Evolutionary conservation across 2,797 vertebrate species (phyloP).

Genomic region (Tadarida brasiliensis): DNA sequence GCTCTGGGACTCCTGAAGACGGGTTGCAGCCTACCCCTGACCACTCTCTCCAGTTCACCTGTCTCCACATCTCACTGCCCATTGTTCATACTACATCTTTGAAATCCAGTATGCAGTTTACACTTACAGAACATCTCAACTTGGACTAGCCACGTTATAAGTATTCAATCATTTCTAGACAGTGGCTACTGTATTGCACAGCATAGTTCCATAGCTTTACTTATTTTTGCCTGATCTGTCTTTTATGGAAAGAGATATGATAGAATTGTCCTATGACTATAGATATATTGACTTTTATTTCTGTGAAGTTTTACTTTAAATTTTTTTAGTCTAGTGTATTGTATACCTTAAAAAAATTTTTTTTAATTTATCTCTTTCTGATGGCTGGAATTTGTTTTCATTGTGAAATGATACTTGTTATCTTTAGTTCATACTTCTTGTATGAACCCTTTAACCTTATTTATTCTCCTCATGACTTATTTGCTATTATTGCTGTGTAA

Average conservation of each 20-base stretch:
- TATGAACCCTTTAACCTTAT: background rate
- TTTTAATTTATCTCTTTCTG: background rate
- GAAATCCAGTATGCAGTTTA: background rate
- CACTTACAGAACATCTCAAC: background rate
- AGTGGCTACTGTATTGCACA: background rate
- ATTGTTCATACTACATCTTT: background rate
- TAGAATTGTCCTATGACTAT: background rate
- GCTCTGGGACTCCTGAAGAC: background rate
- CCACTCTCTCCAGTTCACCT: background rate
- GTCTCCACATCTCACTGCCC: background rate
- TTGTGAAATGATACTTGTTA: conserved; percentile 6
- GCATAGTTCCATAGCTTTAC: background rate
- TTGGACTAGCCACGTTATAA: background rate
- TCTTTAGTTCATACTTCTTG: background rate
- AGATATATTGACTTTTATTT: background rate
- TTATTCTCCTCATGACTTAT: background rate
- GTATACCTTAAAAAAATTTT: background rate
- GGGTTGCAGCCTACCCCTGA: background rate
- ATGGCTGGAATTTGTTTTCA: background rate
- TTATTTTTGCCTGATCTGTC: background rate
- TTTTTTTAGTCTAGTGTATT: background rate
- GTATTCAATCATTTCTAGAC: background rate
- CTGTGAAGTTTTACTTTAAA: background rate
- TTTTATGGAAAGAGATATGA: background rate
- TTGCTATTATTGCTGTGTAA: background rate